Evolutionary conservation across 2,888 invertebrate genomes (phyloP).

Genomic region (Marasmarcha lunaedactyla): DNA sequence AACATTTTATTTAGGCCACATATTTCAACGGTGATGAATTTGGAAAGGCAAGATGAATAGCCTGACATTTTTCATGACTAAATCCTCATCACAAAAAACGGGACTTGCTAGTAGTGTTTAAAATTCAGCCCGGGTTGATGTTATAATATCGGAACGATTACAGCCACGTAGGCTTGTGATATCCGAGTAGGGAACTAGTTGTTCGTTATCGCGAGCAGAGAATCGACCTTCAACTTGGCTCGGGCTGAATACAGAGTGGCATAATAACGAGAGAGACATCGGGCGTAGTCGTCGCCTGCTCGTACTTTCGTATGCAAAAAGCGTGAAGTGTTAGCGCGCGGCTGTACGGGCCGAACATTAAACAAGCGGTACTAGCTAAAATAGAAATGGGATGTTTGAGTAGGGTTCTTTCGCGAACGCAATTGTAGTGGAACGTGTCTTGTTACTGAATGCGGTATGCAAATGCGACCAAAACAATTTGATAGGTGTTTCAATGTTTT

Average conservation of each 20-base stretch:
- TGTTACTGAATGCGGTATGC: conserved; percentile 66
- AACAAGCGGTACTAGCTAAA: conserved; percentile 64
- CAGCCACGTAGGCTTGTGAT: background rate
- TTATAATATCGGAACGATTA: too few relatives aligned
- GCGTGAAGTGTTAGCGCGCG: conserved; percentile 67
- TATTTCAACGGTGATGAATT: too few relatives aligned
- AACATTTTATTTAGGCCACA: conserved; percentile 36
- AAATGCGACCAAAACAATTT: conserved; percentile 27
- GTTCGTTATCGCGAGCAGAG: conserved; percentile 49
- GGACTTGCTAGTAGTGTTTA: too few relatives aligned
- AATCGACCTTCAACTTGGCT: conserved; percentile 57
- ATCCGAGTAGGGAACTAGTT: conserved; percentile 30
- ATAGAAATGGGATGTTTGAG: conserved; percentile 69
- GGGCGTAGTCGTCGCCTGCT: conserved; percentile 50
- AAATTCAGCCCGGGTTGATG: too few relatives aligned
- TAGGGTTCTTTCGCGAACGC: conserved; percentile 68
- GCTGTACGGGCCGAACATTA: conserved; percentile 67
- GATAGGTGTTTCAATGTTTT: too few relatives aligned
- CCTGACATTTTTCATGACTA: too few relatives aligned
- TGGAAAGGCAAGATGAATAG: too few relatives aligned
- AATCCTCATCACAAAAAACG: too few relatives aligned
- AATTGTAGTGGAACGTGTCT: conserved; percentile 67
- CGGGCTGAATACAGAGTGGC: conserved; percentile 55
- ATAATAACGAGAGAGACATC: conserved; percentile 53
- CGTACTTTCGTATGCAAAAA: conserved; percentile 68